Percentiles rank a stretch among this genome's conserved stretches.
Conservation (phyloP, 2,797 vertebrate genomes). For the Taenioides sp. region DNA sequence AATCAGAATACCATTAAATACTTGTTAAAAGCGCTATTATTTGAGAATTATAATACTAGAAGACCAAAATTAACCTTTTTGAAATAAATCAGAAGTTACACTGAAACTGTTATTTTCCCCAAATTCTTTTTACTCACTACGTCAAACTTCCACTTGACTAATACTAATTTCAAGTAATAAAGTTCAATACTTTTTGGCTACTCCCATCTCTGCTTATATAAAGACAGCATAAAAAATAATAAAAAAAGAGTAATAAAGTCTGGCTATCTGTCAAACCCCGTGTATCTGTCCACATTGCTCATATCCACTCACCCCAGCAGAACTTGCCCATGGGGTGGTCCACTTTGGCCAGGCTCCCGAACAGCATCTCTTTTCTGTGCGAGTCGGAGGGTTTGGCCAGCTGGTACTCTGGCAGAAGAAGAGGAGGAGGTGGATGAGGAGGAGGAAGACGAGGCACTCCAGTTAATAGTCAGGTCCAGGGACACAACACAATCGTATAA, state of each 20-base stretch:
- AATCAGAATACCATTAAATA: no score
- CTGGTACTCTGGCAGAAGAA: constrained; percentile 86
- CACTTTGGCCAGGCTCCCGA: constrained; percentile 92
- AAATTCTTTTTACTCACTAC: no score
- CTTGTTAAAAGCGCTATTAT: no score
- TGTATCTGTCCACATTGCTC: constrained; percentile 52
- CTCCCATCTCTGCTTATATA: no score
- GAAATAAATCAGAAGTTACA: no score
- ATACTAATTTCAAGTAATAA: no score
- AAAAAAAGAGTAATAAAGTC: constrained; percentile 26
- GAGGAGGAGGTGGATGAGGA: constrained; percentile 32
- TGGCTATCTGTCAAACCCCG: constrained; percentile 13
- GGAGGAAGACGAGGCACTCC: neutral
- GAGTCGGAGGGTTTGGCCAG: constrained; percentile 93
- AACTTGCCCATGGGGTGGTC: constrained; percentile 98
- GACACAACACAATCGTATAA: neutral
- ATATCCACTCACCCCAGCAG: constrained; percentile 88
- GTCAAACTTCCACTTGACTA: no score
- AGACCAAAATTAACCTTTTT: no score
- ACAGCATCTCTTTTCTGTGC: constrained; percentile 96
- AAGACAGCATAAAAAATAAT: neutral
- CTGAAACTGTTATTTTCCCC: no score
- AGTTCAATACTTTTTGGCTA: no score
- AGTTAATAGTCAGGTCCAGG: neutral
- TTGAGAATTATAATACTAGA: no score